These are phyloP conservation scores for Drosophila prosaltans DNA, from an alignment of 1,140 invertebrate species.

Conservation along the genomic window DNA sequence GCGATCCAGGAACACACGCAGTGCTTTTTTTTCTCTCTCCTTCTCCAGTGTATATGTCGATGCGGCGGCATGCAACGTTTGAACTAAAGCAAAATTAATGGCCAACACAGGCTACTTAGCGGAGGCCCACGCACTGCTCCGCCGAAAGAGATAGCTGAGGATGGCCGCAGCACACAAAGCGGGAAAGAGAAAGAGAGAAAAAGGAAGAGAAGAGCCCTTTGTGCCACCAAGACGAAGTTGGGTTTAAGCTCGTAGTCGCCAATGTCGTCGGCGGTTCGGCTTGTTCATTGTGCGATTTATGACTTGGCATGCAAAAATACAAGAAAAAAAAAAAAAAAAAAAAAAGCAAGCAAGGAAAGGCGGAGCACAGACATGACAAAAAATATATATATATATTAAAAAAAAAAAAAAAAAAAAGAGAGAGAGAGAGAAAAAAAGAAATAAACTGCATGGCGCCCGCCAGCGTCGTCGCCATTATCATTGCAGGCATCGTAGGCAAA, in stretches of 20 bases:
- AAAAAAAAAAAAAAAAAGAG: neutral
- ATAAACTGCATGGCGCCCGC: conserved; percentile 69
- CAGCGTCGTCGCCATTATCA: conserved; percentile 44
- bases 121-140: conserved; percentile 53
- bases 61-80: conserved; percentile 67
- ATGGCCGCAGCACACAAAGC: neutral
- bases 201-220: neutral
- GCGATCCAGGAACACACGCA: conserved; percentile 62
- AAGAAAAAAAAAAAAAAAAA: conserved; percentile 17
- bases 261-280: conserved; percentile 51
- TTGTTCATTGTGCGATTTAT: conserved; percentile 74
- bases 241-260: conserved; percentile 25
- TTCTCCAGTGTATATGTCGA: neutral
- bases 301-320: conserved; percentile 73
- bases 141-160: conserved; percentile 16
- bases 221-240: conserved; percentile 1
- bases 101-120: conserved; percentile 81
- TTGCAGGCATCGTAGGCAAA: conserved; percentile 22
- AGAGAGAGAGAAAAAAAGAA: neutral
- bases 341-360: conserved; percentile 12
- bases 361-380: conserved; percentile 40
- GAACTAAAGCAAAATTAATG: conserved; percentile 78
- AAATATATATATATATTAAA: conserved; percentile 3
- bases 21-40: conserved; percentile 27
- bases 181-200: neutral